Percentiles rank a stretch among this genome's conserved stretches.
Conservation (phyloP, 2,797 vertebrate genomes). For the Delichon dasypus region DNA sequence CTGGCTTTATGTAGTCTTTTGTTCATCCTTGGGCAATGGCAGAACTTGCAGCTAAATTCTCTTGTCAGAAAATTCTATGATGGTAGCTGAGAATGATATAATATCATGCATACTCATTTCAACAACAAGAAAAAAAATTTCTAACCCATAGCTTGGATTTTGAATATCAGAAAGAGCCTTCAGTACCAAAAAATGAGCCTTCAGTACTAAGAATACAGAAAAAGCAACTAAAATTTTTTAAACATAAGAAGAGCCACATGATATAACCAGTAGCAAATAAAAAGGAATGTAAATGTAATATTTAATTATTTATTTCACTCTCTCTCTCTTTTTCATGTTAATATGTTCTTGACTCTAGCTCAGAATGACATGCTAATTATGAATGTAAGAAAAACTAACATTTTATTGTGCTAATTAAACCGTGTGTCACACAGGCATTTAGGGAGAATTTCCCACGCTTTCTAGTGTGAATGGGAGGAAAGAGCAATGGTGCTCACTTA, state of each 20-base stretch:
- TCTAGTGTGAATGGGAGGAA: conserved; percentile 61
- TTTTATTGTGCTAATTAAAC: conserved; percentile 39
- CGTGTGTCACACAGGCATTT: conserved; percentile 33
- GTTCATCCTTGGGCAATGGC: not conserved
- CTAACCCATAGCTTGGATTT: not conserved
- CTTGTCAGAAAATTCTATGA: not conserved
- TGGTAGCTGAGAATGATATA: not conserved
- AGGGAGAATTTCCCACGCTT: conserved; percentile 68
- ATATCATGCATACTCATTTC: not conserved
- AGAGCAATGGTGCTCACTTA: conserved; percentile 57
- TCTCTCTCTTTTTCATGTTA: conserved; percentile 18
- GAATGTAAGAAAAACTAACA: conserved; percentile 33
- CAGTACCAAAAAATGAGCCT: not conserved
- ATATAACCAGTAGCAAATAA: not conserved
- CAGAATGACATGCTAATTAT: conserved; percentile 16
- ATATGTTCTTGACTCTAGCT: not conserved
- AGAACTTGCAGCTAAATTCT: not conserved
- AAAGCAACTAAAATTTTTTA: not conserved
- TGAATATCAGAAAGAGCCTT: not conserved
- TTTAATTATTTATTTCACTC: conserved; percentile 17
- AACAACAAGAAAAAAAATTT: not conserved
- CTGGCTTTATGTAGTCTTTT: not conserved
- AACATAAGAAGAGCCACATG: not conserved
- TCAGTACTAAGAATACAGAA: not conserved
- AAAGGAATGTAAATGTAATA: not conserved